These are phyloP conservation scores for Drosophila ogumai DNA, from an alignment of 1,140 invertebrate species.

Conservation along the genomic window DNA sequence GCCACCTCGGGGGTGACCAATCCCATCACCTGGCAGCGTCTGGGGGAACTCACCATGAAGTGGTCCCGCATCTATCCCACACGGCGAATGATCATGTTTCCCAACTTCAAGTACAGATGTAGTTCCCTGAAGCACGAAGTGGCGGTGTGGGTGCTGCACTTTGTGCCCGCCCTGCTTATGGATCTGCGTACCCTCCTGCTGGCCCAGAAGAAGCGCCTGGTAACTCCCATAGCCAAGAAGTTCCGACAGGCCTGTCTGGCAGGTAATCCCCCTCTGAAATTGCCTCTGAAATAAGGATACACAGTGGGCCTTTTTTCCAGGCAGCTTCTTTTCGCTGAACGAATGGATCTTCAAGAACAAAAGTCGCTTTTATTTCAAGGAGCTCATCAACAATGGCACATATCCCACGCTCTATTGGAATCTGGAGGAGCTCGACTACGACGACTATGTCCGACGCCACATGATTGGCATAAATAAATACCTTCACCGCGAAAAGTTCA, in stretches of 20 bases:
- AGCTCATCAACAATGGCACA: constrained; percentile 47
- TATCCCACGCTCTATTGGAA: constrained; percentile 71
- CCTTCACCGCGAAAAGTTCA: constrained; percentile 90
- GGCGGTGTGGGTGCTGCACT: constrained; percentile 90
- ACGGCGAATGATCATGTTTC: constrained; percentile 94
- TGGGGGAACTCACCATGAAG: constrained; percentile 89
- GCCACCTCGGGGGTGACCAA: constrained; percentile 94
- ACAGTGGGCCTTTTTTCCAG: constrained; percentile 51
- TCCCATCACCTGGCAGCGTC: constrained; percentile 93
- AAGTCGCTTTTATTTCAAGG: constrained; percentile 89
- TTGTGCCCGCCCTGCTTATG: constrained; percentile 91
- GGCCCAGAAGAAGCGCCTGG: constrained; percentile 91
- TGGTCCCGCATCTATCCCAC: constrained; percentile 91
- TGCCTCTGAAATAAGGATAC: fast-evolving
- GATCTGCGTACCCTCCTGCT: constrained; percentile 88
- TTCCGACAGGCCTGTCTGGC: constrained; percentile 91
- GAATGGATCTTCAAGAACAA: constrained; percentile 94
- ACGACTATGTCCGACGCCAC: constrained; percentile 89
- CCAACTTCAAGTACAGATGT: constrained; percentile 91
- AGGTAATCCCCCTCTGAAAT: constrained; percentile 24
- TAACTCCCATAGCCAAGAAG: constrained; percentile 93
- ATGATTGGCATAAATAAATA: constrained; percentile 92
- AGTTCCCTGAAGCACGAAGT: constrained; percentile 90
- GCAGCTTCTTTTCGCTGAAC: constrained; percentile 94
- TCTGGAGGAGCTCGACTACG: constrained; percentile 87